Evolutionary conservation across 2,113 vertebrate genomes (phyloP).

Genomic region (Corythornis cristatus): DNA sequence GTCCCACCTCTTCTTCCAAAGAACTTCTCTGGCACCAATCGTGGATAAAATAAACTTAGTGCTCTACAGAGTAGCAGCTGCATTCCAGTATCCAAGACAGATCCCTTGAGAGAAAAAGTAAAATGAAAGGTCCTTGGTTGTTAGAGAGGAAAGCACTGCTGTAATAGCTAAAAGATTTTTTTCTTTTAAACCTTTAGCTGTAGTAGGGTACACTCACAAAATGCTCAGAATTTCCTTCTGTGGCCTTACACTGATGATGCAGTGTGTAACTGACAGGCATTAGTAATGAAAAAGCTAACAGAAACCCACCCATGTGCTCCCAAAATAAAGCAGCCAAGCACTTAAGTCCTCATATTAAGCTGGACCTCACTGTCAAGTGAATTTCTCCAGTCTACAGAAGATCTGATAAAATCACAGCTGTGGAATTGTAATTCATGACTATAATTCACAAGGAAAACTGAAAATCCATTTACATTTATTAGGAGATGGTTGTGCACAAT

Average conservation of each 20-base stretch:
- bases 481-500: slow-evolving; percentile 61
- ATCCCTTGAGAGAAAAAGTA: background rate
- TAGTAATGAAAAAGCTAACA: background rate
- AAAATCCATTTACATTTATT: slow-evolving; percentile 63
- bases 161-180: background rate
- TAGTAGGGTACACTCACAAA: background rate
- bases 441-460: slow-evolving; percentile 53
- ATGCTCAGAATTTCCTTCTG: background rate
- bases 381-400: background rate
- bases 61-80: slow-evolving; percentile 6
- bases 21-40: background rate
- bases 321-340: background rate
- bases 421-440: slow-evolving; percentile 25
- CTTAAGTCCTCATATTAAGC: background rate
- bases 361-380: background rate
- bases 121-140: slow-evolving; percentile 16
- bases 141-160: background rate
- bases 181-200: background rate
- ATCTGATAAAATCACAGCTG: background rate
- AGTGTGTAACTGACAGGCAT: background rate
- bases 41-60: background rate
- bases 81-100: slow-evolving; percentile 20
- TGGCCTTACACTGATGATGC: background rate
- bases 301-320: background rate
- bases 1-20: slow-evolving; percentile 32